These are phyloP conservation scores for Stenotaenia linearis DNA, from an alignment of 2,888 invertebrate species.

Conservation along the genomic window DNA sequence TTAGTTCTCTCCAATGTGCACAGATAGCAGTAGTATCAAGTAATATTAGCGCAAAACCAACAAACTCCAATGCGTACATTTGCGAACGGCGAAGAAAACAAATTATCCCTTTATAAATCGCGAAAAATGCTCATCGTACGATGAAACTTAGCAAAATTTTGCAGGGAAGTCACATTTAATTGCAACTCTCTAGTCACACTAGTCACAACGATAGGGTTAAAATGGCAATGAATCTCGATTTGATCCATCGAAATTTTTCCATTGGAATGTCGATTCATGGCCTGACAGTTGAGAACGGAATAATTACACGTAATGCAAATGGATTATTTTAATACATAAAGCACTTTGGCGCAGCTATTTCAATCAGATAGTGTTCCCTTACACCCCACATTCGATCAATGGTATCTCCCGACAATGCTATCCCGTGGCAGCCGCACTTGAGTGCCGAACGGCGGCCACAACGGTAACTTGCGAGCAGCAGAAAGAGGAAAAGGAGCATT, in stretches of 20 bases:
- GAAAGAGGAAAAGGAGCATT: constrained; percentile 15
- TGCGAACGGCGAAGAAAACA: background rate
- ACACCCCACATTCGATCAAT: background rate
- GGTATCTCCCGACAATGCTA: background rate
- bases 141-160: background rate
- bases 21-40: background rate
- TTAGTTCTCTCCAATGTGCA: background rate
- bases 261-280: background rate
- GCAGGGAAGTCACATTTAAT: background rate
- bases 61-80: background rate
- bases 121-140: background rate
- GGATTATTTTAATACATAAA: constrained; percentile 1
- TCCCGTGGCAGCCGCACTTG: background rate
- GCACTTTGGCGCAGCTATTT: background rate
- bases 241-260: background rate
- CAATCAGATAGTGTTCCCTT: background rate
- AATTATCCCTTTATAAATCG: background rate
- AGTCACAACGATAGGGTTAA: background rate
- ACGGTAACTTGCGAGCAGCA: constrained; percentile 6
- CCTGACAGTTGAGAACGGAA: background rate
- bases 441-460: constrained; percentile 2
- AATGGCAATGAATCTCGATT: background rate
- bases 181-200: background rate
- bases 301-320: constrained; percentile 5
- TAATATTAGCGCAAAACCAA: background rate